These are phyloP conservation scores for Arvicanthis niloticus DNA, from an alignment of 2,113 vertebrate genomes.

Conservation along the genomic window DNA sequence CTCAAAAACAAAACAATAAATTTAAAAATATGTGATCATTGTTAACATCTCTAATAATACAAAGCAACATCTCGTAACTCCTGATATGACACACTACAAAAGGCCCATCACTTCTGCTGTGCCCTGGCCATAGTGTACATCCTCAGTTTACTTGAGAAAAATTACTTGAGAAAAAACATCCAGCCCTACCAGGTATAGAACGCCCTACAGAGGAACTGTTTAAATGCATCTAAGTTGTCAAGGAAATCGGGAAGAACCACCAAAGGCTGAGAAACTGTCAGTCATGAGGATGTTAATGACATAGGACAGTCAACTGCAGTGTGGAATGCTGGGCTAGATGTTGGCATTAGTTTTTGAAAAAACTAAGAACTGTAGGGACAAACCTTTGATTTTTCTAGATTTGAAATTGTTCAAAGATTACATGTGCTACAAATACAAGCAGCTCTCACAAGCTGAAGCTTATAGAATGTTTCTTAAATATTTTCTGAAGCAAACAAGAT, in stretches of 20 bases:
- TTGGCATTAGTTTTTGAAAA: neutral
- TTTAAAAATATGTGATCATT: neutral
- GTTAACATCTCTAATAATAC: neutral
- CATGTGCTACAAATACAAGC: neutral
- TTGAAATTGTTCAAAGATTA: neutral
- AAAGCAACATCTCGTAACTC: neutral
- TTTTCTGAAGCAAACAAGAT: conserved; percentile 16
- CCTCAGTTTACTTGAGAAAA: too few relatives aligned
- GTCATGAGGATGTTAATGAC: neutral
- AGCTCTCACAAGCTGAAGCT: neutral
- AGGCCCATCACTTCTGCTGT: neutral
- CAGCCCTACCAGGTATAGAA: neutral
- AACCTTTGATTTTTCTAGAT: neutral
- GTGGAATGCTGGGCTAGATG: neutral
- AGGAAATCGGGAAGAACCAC: neutral
- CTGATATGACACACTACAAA: neutral
- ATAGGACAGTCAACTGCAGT: neutral
- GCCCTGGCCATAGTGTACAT: neutral
- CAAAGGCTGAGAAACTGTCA: neutral
- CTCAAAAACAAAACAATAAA: neutral
- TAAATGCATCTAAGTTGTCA: neutral
- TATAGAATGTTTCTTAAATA: neutral
- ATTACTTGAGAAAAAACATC: too few relatives aligned
- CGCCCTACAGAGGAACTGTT: neutral
- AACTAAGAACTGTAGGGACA: neutral